These are phyloP conservation scores for Alligator sinensis DNA, from an alignment of 2,113 vertebrate species.

Conservation along the genomic window DNA sequence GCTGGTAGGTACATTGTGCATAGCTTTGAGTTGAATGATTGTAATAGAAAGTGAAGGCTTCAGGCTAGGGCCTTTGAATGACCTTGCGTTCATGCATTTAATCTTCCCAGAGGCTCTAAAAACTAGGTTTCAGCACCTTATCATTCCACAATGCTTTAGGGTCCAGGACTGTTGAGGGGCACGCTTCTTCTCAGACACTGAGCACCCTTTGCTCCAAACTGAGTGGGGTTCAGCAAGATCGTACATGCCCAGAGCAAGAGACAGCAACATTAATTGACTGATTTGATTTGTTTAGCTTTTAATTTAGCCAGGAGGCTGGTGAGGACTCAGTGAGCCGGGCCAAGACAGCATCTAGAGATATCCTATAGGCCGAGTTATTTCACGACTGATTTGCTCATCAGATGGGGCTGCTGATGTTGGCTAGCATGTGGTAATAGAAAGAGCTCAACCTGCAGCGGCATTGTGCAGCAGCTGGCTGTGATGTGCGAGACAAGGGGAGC, in stretches of 20 bases:
- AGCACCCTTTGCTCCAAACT: slow-evolving; percentile 4
- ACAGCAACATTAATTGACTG: slow-evolving; percentile 18
- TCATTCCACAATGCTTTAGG: background rate
- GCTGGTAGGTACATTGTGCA: background rate
- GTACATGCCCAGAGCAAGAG: slow-evolving; percentile 28
- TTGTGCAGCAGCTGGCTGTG: background rate
- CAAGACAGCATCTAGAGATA: slow-evolving; percentile 48
- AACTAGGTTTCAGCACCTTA: rapidly evolving
- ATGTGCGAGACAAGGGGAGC: background rate
- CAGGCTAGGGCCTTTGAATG: background rate
- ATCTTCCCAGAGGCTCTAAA: background rate
- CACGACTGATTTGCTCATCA: slow-evolving; percentile 40
- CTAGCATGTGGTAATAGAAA: background rate
- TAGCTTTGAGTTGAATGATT: rapidly evolving
- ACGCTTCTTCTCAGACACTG: background rate
- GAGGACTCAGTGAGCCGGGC: slow-evolving; percentile 49
- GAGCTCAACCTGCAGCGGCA: background rate
- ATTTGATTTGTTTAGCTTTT: slow-evolving; percentile 57
- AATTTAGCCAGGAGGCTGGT: slow-evolving; percentile 40
- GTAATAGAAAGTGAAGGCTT: background rate
- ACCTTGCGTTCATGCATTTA: background rate
- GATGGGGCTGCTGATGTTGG: background rate
- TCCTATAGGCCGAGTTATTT: slow-evolving; percentile 39
- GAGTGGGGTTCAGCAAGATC: slow-evolving; percentile 30
- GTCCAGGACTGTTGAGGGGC: background rate